phyloP scores from a whole-genome alignment of 2,888 invertebrate species.

The Mesorhabditis belari region DNA sequence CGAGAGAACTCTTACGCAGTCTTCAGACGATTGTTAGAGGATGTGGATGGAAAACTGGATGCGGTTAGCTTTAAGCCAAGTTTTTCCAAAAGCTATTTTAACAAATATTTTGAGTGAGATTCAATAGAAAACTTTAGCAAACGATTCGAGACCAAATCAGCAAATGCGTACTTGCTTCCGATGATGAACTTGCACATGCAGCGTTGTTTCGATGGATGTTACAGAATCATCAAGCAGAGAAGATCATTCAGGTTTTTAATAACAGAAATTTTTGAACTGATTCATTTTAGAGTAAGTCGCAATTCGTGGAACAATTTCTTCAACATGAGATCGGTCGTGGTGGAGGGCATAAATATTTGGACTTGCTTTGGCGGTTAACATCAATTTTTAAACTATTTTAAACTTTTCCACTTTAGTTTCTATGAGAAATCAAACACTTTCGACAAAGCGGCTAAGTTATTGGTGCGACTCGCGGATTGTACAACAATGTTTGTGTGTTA shows the following conservation, averaged over 20 bases:
- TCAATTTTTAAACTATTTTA: background rate
- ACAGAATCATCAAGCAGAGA: slow-evolving; percentile 28
- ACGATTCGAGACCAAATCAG: slow-evolving; percentile 61
- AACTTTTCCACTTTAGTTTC: slow-evolving; percentile 53
- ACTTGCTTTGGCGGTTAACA: slow-evolving; percentile 81
- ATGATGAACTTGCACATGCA: slow-evolving; percentile 82
- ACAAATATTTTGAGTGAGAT: background rate
- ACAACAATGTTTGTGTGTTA: slow-evolving; percentile 15
- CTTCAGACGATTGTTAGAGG: background rate
- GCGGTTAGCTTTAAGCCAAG: background rate
- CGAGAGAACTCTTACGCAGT: slow-evolving; percentile 10
- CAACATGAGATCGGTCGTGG: slow-evolving; percentile 53
- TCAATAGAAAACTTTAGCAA: too few species aligned
- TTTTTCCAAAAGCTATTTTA: background rate
- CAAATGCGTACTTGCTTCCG: slow-evolving; percentile 56
- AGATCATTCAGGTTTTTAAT: slow-evolving; percentile 25
- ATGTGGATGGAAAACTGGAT: background rate
- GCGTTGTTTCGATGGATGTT: slow-evolving; percentile 66
- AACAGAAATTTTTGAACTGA: background rate
- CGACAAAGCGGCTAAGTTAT: slow-evolving; percentile 75
- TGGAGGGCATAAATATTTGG: slow-evolving; percentile 57
- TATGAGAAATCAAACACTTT: slow-evolving; percentile 87
- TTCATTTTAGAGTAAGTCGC: slow-evolving; percentile 56
- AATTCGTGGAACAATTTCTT: slow-evolving; percentile 73
- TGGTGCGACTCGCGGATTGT: slow-evolving; percentile 75